Evolutionary conservation across 2,888 invertebrate species (phyloP).

Genomic region (Drosophila trichaetosa): DNA sequence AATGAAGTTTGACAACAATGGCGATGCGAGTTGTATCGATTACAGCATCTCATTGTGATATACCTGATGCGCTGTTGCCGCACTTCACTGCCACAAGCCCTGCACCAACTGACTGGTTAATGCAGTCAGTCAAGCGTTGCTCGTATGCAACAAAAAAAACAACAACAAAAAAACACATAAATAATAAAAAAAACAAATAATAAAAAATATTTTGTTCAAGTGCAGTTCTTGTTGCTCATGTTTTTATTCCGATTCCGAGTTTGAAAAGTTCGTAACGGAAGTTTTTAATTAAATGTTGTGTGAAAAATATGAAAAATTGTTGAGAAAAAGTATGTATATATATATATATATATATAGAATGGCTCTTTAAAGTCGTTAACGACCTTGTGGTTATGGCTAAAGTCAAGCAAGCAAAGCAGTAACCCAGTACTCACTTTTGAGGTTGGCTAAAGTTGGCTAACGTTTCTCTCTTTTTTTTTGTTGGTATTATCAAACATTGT

Average conservation of each 20-base stretch:
- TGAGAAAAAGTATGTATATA: not conserved
- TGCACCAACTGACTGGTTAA: slow-evolving; percentile 52
- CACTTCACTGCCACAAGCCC: slow-evolving; percentile 34
- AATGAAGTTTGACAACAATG: slow-evolving; percentile 35
- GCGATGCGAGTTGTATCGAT: slow-evolving; percentile 29
- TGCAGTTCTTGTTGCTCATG: slow-evolving; percentile 58
- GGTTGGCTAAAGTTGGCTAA: not conserved
- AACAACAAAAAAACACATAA: not conserved
- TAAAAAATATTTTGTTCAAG: slow-evolving; percentile 53
- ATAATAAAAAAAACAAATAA: slow-evolving; percentile 13
- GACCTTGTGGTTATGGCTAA: slow-evolving; percentile 47
- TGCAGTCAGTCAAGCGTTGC: slow-evolving; percentile 58
- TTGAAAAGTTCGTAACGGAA: slow-evolving; percentile 48
- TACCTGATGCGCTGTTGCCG: slow-evolving; percentile 44
- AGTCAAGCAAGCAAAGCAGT: slow-evolving; percentile 35
- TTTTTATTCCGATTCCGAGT: not conserved
- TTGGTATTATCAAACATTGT: not conserved
- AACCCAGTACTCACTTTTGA: not conserved
- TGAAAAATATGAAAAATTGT: slow-evolving; percentile 30
- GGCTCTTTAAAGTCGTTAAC: slow-evolving; percentile 12
- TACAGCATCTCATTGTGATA: slow-evolving; percentile 37
- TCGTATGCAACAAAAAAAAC: slow-evolving; percentile 32
- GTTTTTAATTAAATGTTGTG: slow-evolving; percentile 71
- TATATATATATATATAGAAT: not conserved
- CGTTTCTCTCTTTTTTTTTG: too few species aligned